Evolutionary conservation across 2,888 invertebrate genomes (phyloP).

Genomic region (Cantharis rufa): DNA sequence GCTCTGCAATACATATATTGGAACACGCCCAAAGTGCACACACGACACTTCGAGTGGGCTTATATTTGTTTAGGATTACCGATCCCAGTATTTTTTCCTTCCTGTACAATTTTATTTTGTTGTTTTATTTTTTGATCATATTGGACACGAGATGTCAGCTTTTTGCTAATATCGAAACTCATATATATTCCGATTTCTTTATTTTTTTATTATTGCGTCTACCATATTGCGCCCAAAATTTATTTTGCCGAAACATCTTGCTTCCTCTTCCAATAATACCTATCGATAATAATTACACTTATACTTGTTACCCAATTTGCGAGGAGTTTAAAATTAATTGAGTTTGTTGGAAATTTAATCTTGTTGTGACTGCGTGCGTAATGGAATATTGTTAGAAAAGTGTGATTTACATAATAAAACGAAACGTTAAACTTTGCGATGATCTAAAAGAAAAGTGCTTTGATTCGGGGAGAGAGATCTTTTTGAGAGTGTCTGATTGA

Average conservation of each 20-base stretch:
- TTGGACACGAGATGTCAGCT: slow-evolving; percentile 8
- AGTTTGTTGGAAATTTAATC: slow-evolving; percentile 1
- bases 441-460: slow-evolving; percentile 50
- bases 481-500: slow-evolving; percentile 49
- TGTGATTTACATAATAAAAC: slow-evolving; percentile 20
- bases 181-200: slow-evolving; percentile 22
- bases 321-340: neutral
- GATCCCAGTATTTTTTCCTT: slow-evolving; percentile 40
- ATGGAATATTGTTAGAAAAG: neutral
- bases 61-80: slow-evolving; percentile 53
- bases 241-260: neutral
- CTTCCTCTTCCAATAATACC: neutral
- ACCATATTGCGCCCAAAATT: neutral
- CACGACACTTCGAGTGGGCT: slow-evolving; percentile 48
- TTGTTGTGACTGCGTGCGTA: neutral
- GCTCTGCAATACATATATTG: slow-evolving; percentile 54
- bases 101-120: slow-evolving; percentile 22
- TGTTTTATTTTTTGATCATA: slow-evolving; percentile 16
- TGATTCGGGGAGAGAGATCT: slow-evolving; percentile 42
- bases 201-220: slow-evolving; percentile 15
- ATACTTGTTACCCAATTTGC: neutral
- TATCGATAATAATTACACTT: neutral
- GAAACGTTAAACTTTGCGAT: slow-evolving; percentile 43
- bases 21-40: slow-evolving; percentile 50
- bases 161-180: slow-evolving; percentile 18